phyloP scores from a whole-genome alignment of 2,797 vertebrate species.

The Potorous gilbertii region DNA sequence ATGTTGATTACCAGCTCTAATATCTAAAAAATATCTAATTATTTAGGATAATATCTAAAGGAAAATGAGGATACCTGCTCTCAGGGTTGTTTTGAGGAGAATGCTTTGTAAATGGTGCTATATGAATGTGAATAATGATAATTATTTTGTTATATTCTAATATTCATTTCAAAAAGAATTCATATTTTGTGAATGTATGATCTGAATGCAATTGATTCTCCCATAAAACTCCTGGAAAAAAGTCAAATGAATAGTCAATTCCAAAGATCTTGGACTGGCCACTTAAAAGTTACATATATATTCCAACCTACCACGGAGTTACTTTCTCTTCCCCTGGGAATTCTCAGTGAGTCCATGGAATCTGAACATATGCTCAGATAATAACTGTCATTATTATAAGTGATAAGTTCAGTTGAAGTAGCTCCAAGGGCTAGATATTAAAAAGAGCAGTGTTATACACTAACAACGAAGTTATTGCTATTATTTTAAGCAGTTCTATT shows the following conservation, averaged over 20 bases:
- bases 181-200: not conserved
- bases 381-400: not conserved
- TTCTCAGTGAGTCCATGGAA: not conserved
- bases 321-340: not conserved
- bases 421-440: slow-evolving; percentile 40
- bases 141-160: not conserved
- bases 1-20: not conserved
- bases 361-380: not conserved
- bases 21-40: too few relatives aligned
- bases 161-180: slow-evolving; percentile 12
- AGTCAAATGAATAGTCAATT: slow-evolving; percentile 10
- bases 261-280: slow-evolving; percentile 47
- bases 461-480: slow-evolving; percentile 17
- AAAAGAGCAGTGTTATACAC: not conserved
- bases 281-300: slow-evolving; percentile 56
- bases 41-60: not conserved
- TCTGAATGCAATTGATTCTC: slow-evolving; percentile 28
- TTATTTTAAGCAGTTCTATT: slow-evolving; percentile 28
- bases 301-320: slow-evolving; percentile 25
- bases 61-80: not conserved
- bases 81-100: not conserved
- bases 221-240: slow-evolving; percentile 38
- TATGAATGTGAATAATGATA: not conserved
- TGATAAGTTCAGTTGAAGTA: slow-evolving; percentile 27
- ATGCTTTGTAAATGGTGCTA: not conserved